Base-by-base conservation (phyloP, 1,140 invertebrate species). In the Bombus waltoni region DNA sequence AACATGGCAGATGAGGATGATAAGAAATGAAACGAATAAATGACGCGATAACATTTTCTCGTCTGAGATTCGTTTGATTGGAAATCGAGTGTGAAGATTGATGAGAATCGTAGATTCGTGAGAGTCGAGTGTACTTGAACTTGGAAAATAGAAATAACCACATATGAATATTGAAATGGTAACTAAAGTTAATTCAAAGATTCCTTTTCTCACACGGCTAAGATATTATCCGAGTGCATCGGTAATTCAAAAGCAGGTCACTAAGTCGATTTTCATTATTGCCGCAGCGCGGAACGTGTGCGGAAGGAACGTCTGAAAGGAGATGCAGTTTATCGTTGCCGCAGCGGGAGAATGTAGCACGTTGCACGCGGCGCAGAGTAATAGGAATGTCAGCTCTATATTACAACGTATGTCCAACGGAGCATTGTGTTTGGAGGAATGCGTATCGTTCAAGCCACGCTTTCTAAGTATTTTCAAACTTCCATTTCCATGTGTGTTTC, bases 321-420 rank as follows among this genome's bases (percentile, higher is more conserved):
- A 85, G 82, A 68, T 72, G 57, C 77, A 40, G 38, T 81, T 82
- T 75, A 70, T 86, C 72, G 78, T 74, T 59, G 38, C 28, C 40
- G 68, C 47, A 81, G 65, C 40, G n/a, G 28, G 71, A 86, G 84
- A 86, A 81, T 75, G 78, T 81, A 44, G 79, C 71, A 81, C 79
- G 72, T 75, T 81, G 79, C 38, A 57, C 28, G 62, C 78, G 53
- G 40, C 32, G 75, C 71, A 82, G 77, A 35, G 81, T 66, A 77
- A 70, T 81, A 81, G 73, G 84, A 86, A 86, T 81, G 84, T 86
- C 59, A 72, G 62, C 62, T 57, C 62, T 70, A 86, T 82, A 76
- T 86, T 82, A 75, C 84, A 53, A 74, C 73, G 68, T 13, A 13
- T 53, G 57, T 83, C 42, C 47, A 32, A 32, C 72, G 59, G 65